A percentile compares a stretch with the other conserved stretches of the same genome.
Conservation (phyloP, 2,888 invertebrate species). For the Notocelia uddmanniana region DNA sequence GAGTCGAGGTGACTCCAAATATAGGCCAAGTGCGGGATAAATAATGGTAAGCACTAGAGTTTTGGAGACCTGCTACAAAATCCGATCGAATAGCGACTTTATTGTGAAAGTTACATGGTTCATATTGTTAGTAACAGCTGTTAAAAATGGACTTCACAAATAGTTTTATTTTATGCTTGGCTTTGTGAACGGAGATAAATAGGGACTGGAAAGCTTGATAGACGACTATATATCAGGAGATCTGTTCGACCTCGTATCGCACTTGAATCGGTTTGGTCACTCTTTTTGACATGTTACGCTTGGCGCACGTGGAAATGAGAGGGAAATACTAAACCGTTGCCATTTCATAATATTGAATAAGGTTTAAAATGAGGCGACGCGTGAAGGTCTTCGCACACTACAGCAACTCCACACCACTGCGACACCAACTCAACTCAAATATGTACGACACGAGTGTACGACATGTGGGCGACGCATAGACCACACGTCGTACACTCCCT, state of each 20-base stretch:
- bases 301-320: neutral
- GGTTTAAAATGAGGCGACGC: too few relatives aligned
- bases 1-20: conserved; percentile 1
- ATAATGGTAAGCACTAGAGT: conserved; percentile 1
- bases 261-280: neutral
- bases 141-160: neutral
- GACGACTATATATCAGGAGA: neutral
- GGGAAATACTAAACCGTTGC: too few relatives aligned
- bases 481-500: too few relatives aligned
- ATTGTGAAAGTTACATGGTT: neutral
- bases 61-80: neutral
- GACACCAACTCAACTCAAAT: too few relatives aligned
- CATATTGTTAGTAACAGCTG: neutral
- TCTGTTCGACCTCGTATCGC: neutral
- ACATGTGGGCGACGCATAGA: too few relatives aligned
- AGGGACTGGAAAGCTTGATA: conserved; percentile 2
- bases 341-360: too few relatives aligned
- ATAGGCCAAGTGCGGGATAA: conserved; percentile 1
- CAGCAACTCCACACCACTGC: too few relatives aligned
- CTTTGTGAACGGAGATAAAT: neutral
- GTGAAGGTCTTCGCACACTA: too few relatives aligned
- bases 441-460: too few relatives aligned
- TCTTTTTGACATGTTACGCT: neutral
- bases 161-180: neutral
- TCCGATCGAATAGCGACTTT: neutral